phyloP scores from a whole-genome alignment of 2,113 vertebrate genomes.

The Okapia johnstoni region DNA sequence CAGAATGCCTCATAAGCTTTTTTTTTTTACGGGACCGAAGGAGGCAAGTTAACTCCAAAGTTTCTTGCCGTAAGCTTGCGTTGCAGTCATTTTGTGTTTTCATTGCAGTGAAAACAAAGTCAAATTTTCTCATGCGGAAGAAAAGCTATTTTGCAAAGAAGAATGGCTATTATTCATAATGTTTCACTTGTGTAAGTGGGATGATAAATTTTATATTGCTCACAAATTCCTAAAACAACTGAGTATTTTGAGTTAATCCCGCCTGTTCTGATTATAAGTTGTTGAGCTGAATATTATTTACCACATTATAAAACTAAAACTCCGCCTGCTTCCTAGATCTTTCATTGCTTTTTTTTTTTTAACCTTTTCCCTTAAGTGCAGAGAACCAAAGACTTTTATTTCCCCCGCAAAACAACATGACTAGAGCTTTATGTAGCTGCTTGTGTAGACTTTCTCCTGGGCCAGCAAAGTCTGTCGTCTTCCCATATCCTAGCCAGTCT shows the following conservation, averaged over 20 bases:
- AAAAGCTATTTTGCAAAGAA: background rate
- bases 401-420: background rate
- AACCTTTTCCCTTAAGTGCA: slow-evolving; percentile 29
- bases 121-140: background rate
- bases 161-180: background rate
- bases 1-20: background rate
- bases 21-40: background rate
- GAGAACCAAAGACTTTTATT: background rate
- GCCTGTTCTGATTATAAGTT: background rate
- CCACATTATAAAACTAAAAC: background rate
- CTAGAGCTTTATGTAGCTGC: background rate
- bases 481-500: background rate
- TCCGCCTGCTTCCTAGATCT: background rate
- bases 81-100: background rate
- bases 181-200: background rate
- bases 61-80: background rate
- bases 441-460: background rate
- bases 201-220: background rate
- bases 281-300: background rate
- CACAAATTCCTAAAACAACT: background rate
- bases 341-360: background rate
- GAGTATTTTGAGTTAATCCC: background rate
- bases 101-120: slow-evolving; percentile 13
- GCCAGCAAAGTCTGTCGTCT: background rate
- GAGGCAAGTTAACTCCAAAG: background rate